A percentile compares a stretch with the other conserved stretches of the same genome.
phyloP scores from a whole-genome alignment of 2,113 vertebrate genomes.

The Apodemus speciosus region DNA sequence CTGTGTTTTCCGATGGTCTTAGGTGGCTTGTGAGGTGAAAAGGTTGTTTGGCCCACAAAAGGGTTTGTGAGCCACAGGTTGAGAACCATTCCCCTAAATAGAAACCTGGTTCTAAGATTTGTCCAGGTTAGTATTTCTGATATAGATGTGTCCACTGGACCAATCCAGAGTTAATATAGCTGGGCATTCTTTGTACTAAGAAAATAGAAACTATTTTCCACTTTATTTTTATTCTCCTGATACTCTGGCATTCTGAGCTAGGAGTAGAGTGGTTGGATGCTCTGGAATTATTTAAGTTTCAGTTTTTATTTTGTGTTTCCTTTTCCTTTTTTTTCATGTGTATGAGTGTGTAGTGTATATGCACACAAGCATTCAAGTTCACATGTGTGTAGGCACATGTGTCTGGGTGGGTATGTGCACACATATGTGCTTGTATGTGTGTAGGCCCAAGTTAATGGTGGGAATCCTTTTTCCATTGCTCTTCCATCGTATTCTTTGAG shows the following conservation, averaged over 20 bases:
- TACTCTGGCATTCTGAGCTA: conserved; percentile 7
- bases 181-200: not conserved
- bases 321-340: not conserved
- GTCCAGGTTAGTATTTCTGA: not conserved
- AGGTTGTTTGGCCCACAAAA: not conserved
- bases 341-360: not conserved
- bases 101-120: conserved; percentile 18
- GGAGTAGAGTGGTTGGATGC: not conserved
- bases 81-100: not conserved
- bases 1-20: not conserved
- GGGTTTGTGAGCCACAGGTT: not conserved
- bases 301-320: not conserved
- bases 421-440: not conserved
- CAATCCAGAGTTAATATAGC: not conserved
- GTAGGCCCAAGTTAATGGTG: not conserved
- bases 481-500: not conserved
- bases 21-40: not conserved
- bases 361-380: not conserved
- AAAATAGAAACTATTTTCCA: not conserved
- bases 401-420: too few species aligned
- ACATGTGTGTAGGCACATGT: too few species aligned
- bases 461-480: not conserved
- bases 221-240: conserved; percentile 18
- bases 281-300: not conserved
- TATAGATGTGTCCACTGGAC: not conserved